Percentiles rank a stretch among this genome's conserved stretches.
These are phyloP conservation scores for Nemotelus nigrinus DNA, from an alignment of 2,888 invertebrate species.

Conservation along the genomic window DNA sequence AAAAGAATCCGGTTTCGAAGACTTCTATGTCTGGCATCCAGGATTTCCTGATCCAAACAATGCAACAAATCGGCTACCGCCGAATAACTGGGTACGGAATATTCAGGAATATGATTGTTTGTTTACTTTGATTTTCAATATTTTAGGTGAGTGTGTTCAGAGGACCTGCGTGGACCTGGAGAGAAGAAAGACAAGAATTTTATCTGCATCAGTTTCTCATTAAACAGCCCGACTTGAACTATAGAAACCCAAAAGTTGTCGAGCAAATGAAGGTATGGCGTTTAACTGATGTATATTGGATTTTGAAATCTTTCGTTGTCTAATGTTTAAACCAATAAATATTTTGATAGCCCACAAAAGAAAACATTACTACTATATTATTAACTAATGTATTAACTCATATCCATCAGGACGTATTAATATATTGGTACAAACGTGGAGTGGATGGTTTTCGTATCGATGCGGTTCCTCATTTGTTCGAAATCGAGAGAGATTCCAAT, in stretches of 20 bases:
- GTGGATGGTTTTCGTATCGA: constrained; percentile 79
- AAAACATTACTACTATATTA: too few species aligned
- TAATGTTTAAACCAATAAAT: too few species aligned
- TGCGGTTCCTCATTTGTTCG: constrained; percentile 64
- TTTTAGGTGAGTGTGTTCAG: constrained; percentile 63
- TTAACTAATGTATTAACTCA: background rate
- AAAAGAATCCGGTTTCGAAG: constrained; percentile 68
- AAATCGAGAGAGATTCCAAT: constrained; percentile 65
- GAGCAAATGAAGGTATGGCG: constrained; percentile 68
- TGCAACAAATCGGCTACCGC: constrained; percentile 57
- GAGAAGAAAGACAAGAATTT: constrained; percentile 67
- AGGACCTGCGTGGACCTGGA: constrained; percentile 73
- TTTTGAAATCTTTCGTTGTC: too few species aligned
- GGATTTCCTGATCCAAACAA: constrained; percentile 47
- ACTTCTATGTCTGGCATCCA: constrained; percentile 74
- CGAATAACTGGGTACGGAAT: constrained; percentile 63
- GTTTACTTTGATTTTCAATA: background rate
- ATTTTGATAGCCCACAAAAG: too few species aligned
- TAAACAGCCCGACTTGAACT: constrained; percentile 77
- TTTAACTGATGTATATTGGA: too few species aligned
- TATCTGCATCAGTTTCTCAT: constrained; percentile 71
- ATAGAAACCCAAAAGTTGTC: constrained; percentile 72
- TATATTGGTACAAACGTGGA: constrained; percentile 78
- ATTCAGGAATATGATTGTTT: background rate
- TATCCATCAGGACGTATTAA: constrained; percentile 65